Evolutionary conservation across 2,888 invertebrate species (phyloP), one percentile per base, ranked within the genome.

Genomic region (Drosophila planitibia): DNA sequence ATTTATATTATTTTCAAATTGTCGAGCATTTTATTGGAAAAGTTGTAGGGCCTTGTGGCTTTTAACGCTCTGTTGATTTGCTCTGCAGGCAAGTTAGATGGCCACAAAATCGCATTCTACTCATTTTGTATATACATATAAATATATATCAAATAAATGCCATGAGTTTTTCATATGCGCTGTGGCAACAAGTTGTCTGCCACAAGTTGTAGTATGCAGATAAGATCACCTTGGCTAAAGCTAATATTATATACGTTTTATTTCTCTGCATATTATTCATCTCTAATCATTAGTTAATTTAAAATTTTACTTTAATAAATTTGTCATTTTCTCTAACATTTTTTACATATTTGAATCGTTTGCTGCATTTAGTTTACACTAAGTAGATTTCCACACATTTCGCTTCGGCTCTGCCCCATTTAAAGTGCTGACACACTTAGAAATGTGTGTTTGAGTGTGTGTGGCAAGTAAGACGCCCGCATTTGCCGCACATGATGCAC

Each of bases 1-100:
- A 63, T 74, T 79, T 60, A 66, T 70, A 62, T 67, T 41, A 53
- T 49, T 57, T 60, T 35, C 66, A 70, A 79, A 82, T 76, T 78
- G 74, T 76, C 77, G 70, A 76, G 72, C 74, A 79, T 90, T 87
- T 90, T 89, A 87, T 87, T 87, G 86, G 67, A 67, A 87, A 87
- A 87, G 75, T 90, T 87, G 78, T 79, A 70, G 53, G 53, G 63
- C 59, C 74, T 79, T 84, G 75, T 69, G 83, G 81, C 68, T 72
- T 63, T 80, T 73, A 53, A 78, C 77, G 88, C 86, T 72, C 58
- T 64, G 90, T 49, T 74, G 75, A 71, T 57, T 85, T 65, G 61
- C 68, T 65, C 47, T 9, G 41, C 52, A 44, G 39, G 32, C 58
- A 67, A 64, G 59, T 65, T 67, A 54, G 63, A 65, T 61, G 69